Base-by-base conservation (phyloP, 2,113 vertebrate species). In the Solenodon paradoxus region DNA sequence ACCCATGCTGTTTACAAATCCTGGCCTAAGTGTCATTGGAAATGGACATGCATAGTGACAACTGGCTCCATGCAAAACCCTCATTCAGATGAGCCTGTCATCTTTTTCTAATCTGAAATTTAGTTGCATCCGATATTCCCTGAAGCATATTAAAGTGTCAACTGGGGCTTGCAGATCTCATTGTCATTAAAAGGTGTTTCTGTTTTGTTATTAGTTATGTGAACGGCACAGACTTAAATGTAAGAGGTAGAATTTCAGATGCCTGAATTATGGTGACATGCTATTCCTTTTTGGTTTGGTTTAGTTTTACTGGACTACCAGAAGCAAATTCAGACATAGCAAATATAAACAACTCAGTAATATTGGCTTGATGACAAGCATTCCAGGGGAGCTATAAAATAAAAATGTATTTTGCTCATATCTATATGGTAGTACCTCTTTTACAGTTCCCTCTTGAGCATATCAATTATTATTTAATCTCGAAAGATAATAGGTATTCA, bases 101-200 rank as follows among this genome's bases (percentile, higher is more conserved):
- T 88, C n/a, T 85, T n/a, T 68, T 84, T 7, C 71, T 86, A 87
- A 63, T 40, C 45, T 57, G 59, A 93, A 92, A 93, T 61, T 82
- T 55, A 80, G 15, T 88, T 90, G 49, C 61, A 47, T 51, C 26
- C 26, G 0, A n/a, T 95, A 83, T 80, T 87, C 40, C 17, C 35
- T 74, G 26, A 92, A 71, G 55, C 30, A 68, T 82, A 55, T 12
- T 55, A 16, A 92, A 71, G 10, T 77, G 40, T 38, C 66, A 88
- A 5, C 0, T 74, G 30, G 32, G 4, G 2, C 19, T 69, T 64
- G 7, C 5, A n/a, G 40, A 38, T 2, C 10, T 66, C 3, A 0
- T 32, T 81, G 69, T 88, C 69, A 53, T 12, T 71, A 13, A 42
- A n/a, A 59, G 22, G 32, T 47, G 77, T 81, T 38, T 3, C 32